Conservation (phyloP, 2,797 vertebrate genomes). For the Enteromius afrohamiltoni region DNA sequence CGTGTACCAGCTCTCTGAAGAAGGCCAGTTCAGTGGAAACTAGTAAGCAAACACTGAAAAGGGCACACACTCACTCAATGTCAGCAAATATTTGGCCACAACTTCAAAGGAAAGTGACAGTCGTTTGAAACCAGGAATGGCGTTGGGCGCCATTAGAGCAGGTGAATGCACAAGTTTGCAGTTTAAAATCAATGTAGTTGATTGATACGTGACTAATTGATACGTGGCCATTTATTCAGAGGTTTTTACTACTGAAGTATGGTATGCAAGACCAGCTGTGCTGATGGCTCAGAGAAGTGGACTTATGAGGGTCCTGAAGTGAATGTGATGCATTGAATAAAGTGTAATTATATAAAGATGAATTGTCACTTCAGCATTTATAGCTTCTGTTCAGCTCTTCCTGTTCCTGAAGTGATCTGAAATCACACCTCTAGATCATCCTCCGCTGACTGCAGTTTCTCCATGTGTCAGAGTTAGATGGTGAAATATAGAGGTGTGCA, state of each 20-base stretch:
- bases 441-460: constrained; percentile 17
- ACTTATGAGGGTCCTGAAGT: constrained; percentile 29
- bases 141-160: constrained; percentile 3
- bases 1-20: constrained; percentile 51
- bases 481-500: constrained; percentile 37
- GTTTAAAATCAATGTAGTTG: constrained; percentile 35
- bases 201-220: too few relatives aligned
- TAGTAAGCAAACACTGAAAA: constrained; percentile 54
- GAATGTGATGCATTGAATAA: constrained; percentile 38
- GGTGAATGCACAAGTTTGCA: constrained; percentile 11
- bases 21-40: constrained; percentile 58
- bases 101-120: constrained; percentile 53
- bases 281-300: not conserved
- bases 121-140: constrained; percentile 41
- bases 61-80: constrained; percentile 47
- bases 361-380: constrained; percentile 37
- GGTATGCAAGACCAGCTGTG: constrained; percentile 12
- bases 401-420: constrained; percentile 1
- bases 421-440: constrained; percentile 28
- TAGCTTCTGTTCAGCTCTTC: constrained; percentile 40
- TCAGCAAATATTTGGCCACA: constrained; percentile 61
- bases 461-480: not conserved
- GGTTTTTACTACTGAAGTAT: not conserved
- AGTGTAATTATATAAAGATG: constrained; percentile 45
- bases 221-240: not conserved